A percentile compares a stretch with the other conserved stretches of the same genome.
These are phyloP conservation scores for Pantherophis guttatus DNA, from an alignment of 2,113 vertebrate species.

Conservation along the genomic window DNA sequence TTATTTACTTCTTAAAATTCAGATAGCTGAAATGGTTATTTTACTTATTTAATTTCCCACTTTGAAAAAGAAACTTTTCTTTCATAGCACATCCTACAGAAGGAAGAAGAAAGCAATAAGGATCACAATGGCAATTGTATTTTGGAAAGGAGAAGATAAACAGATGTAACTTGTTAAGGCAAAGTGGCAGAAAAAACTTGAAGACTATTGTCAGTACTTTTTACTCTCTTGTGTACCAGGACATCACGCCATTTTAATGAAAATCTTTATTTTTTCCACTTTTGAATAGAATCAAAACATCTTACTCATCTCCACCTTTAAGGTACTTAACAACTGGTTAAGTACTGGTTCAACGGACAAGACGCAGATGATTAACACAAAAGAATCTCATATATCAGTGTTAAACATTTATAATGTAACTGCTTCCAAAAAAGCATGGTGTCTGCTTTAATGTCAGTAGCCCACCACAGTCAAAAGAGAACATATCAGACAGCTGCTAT, in stretches of 20 bases:
- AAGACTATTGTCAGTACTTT: not conserved
- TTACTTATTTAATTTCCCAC: not conserved
- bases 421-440: conserved; percentile 16
- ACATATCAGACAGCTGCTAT: conserved; percentile 27
- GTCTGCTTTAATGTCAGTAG: conserved; percentile 23
- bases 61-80: not conserved
- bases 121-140: too few relatives aligned
- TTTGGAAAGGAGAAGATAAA: not conserved
- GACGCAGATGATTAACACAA: conserved; percentile 37
- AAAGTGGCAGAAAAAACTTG: not conserved
- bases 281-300: conserved; percentile 16
- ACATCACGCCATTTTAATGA: not conserved
- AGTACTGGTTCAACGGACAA: conserved; percentile 20
- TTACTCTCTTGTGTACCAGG: not conserved
- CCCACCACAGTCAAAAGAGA: conserved; percentile 30
- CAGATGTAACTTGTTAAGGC: not conserved
- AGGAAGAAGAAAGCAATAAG: not conserved
- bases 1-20: not conserved
- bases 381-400: conserved; percentile 46
- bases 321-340: conserved; percentile 23
- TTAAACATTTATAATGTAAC: conserved; percentile 44
- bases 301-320: conserved; percentile 27
- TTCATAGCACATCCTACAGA: not conserved
- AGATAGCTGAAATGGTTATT: not conserved
- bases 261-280: conserved; percentile 24